phyloP scores from a whole-genome alignment of 2,888 invertebrate species.

The Alsophila aescularia region DNA sequence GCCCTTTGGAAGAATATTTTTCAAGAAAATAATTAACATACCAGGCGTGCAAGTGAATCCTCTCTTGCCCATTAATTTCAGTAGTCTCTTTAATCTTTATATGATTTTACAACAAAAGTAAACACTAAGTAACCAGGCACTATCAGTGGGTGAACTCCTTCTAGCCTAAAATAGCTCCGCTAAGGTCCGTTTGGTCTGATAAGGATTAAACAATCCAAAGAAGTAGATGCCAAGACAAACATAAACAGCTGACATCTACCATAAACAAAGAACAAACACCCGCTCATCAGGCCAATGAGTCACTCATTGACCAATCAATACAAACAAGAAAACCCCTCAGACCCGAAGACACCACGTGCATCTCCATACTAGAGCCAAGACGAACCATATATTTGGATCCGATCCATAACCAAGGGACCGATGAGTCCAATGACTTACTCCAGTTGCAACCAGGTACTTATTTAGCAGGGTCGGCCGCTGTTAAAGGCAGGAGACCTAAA shows the following conservation, averaged over 20 bases:
- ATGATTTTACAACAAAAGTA: too few species aligned
- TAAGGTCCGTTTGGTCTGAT: too few species aligned
- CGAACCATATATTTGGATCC: conserved; percentile 77
- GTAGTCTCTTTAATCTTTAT: too few species aligned
- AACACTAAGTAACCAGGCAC: too few species aligned
- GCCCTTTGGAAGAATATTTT: too few species aligned
- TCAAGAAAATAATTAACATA: too few species aligned
- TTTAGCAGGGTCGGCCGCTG: conserved; percentile 57
- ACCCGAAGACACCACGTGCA: conserved; percentile 69
- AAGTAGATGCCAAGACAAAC: neutral
- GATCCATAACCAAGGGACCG: conserved; percentile 68
- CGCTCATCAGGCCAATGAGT: conserved; percentile 13
- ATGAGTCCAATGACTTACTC: conserved; percentile 59
- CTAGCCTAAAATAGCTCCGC: too few species aligned
- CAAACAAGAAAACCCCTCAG: conserved; percentile 54
- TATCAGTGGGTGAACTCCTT: too few species aligned
- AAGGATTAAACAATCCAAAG: neutral
- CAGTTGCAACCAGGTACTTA: conserved; percentile 56
- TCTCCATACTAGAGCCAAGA: conserved; percentile 60
- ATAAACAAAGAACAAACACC: conserved; percentile 1
- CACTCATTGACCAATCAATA: conserved; percentile 28
- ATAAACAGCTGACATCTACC: conserved; percentile 5
- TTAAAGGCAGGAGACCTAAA: conserved; percentile 64
- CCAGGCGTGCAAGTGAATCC: too few species aligned
- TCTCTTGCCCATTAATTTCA: too few species aligned